phyloP scores from a whole-genome alignment of 1,140 invertebrate genomes.

The Parasteatoda tepidariorum region DNA sequence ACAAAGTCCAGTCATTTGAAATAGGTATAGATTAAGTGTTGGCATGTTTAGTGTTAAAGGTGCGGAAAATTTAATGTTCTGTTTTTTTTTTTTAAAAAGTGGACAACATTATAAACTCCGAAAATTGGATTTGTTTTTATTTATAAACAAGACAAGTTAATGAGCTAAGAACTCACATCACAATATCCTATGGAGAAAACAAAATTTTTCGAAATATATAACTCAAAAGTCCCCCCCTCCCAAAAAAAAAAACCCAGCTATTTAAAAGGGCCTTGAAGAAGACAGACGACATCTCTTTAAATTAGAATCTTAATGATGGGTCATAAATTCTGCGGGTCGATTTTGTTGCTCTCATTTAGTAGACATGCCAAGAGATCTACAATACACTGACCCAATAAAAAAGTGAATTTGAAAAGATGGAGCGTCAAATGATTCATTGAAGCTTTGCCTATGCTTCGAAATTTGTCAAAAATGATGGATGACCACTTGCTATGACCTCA shows the following conservation, averaged over 20 bases:
- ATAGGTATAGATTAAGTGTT: no score
- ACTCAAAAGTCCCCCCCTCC: background rate
- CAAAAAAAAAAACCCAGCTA: background rate
- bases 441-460: conserved; percentile 33
- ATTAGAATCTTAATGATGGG: conserved; percentile 46
- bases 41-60: no score
- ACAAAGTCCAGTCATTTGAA: no score
- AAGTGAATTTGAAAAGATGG: background rate
- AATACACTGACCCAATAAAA: background rate
- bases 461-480: conserved; percentile 44
- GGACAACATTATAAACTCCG: no score
- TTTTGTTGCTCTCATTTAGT: conserved; percentile 22
- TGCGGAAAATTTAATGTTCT: no score
- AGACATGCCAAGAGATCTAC: background rate
- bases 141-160: background rate
- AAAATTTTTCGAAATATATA: background rate
- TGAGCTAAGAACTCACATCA: background rate
- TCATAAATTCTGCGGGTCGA: conserved; percentile 41
- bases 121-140: background rate
- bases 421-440: conserved; percentile 16
- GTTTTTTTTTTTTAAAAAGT: no score
- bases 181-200: background rate
- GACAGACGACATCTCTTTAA: background rate
- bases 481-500: conserved; percentile 19
- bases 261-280: background rate